Percentiles rank a stretch among this genome's conserved stretches.
Conservation (phyloP, 2,113 vertebrate species). For the Prionailurus bengalensis region DNA sequence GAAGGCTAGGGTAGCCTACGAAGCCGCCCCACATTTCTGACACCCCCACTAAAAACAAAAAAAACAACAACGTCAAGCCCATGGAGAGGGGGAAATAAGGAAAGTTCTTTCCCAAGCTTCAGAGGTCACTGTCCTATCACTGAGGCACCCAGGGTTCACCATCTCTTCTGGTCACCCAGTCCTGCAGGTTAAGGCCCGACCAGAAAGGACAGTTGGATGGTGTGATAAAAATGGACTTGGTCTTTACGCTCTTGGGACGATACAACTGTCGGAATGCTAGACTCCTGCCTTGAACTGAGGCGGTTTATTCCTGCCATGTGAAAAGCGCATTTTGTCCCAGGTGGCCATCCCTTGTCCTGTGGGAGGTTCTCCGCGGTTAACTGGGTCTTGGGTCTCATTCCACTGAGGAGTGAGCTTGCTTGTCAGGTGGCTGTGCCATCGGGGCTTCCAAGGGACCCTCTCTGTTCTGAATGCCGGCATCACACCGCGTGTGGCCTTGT, state of each 20-base stretch:
- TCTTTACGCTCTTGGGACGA: not conserved
- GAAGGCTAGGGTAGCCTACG: not conserved
- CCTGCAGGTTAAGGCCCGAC: not conserved
- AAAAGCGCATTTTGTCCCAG: not conserved
- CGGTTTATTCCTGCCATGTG: not conserved
- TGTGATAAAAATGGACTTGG: not conserved
- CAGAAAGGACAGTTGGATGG: no score
- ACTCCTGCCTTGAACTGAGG: not conserved
- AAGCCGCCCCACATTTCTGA: not conserved
- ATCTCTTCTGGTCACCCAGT: not conserved
- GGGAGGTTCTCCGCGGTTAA: not conserved
- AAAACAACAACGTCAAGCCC: not conserved
- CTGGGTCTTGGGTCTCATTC: not conserved
- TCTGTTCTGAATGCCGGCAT: not conserved
- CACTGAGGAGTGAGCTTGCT: not conserved
- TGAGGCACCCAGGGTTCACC: not conserved
- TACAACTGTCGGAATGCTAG: not conserved
- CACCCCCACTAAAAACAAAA: not conserved
- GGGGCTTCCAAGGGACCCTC: not conserved
- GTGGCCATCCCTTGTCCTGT: not conserved
- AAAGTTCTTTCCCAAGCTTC: not conserved
- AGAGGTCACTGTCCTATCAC: not conserved
- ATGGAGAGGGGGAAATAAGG: not conserved
- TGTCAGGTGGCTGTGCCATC: not conserved
- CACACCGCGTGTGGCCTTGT: fast-evolving